A percentile compares a stretch with the other conserved stretches of the same genome.
Conservation (phyloP, 2,113 vertebrate genomes). For the Pterocles gutturalis region DNA sequence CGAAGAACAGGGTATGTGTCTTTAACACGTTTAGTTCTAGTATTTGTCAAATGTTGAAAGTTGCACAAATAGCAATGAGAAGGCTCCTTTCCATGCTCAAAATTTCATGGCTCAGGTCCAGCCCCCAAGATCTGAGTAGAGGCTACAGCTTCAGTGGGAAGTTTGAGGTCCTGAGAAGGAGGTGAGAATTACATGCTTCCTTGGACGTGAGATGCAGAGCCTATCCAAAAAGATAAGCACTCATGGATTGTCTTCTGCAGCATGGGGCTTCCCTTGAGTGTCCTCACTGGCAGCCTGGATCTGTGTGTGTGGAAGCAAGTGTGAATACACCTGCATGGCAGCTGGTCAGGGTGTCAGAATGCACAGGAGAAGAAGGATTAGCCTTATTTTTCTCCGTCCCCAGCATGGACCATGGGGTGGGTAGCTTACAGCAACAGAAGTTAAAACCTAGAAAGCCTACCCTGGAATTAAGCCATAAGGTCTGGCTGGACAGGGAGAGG, state of each 20-base stretch:
- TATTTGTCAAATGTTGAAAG: not conserved
- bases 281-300: not conserved
- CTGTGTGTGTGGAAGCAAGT: fast-evolving
- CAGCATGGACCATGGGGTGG: not conserved
- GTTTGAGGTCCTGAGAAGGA: not conserved
- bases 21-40: not conserved
- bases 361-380: not conserved
- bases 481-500: constrained; percentile 23
- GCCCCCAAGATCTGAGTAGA: not conserved
- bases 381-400: not conserved
- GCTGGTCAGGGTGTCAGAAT: not conserved
- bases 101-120: not conserved
- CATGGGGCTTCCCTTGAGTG: fast-evolving
- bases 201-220: not conserved
- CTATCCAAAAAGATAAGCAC: not conserved
- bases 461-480: constrained; percentile 41
- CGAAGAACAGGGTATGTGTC: not conserved
- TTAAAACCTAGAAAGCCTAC: constrained; percentile 13
- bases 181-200: not conserved
- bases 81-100: not conserved
- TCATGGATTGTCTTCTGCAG: not conserved
- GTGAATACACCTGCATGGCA: not conserved
- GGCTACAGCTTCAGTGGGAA: not conserved
- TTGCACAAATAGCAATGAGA: not conserved
- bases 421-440: not conserved